phyloP scores from a whole-genome alignment of 53 echinoderm and acorn worm genomes.

The Hippasteria phrygiana region DNA sequence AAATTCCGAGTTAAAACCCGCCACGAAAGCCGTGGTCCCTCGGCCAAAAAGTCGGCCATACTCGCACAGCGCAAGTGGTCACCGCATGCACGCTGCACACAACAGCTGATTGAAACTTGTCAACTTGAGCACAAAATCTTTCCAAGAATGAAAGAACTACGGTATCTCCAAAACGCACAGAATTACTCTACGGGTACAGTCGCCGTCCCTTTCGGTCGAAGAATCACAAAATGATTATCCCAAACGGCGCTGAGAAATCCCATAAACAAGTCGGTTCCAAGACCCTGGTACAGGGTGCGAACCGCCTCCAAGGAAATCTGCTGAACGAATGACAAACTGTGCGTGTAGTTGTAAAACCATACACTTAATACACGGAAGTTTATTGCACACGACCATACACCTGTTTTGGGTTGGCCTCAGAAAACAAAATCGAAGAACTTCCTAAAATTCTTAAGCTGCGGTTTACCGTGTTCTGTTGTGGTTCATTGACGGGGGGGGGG shows the following conservation, averaged over 20 bases:
- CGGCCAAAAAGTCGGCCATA: conserved; percentile 19
- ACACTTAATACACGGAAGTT: too few relatives aligned
- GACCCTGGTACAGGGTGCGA: not conserved
- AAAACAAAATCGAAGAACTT: too few relatives aligned
- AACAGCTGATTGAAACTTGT: not conserved
- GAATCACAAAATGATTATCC: not conserved
- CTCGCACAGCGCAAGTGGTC: not conserved
- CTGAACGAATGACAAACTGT: not conserved
- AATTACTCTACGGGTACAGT: not conserved
- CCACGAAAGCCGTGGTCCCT: conserved; percentile 8
- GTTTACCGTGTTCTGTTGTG: too few relatives aligned
- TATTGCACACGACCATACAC: too few relatives aligned
- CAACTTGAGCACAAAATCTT: not conserved
- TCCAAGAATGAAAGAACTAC: not conserved
- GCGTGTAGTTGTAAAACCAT: too few relatives aligned
- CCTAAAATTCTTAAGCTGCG: too few relatives aligned
- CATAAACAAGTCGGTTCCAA: not conserved
- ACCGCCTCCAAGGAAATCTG: not conserved
- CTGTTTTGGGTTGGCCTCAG: too few relatives aligned
- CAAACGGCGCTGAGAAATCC: not conserved
- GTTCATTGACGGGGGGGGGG: too few relatives aligned
- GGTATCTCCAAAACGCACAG: not conserved
- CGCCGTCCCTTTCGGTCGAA: not conserved
- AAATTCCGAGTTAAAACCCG: conserved; percentile 12
- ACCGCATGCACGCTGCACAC: not conserved